phyloP scores from a whole-genome alignment of 1,140 invertebrate species.

The Anthonomus grandis region DNA sequence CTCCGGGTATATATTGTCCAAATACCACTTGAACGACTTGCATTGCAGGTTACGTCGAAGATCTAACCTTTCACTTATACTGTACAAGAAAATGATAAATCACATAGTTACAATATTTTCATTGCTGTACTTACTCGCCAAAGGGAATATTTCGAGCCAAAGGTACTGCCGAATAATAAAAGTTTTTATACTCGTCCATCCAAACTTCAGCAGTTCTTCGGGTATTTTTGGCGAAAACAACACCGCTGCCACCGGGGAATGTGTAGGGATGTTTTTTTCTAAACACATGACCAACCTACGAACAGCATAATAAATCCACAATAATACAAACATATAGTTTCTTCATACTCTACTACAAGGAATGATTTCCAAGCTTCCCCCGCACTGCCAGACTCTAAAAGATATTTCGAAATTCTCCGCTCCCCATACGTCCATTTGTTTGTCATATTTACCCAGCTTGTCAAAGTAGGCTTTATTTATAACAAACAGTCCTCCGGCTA shows the following conservation, averaged over 20 bases:
- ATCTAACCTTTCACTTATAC: slow-evolving; percentile 80
- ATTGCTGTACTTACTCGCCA: slow-evolving; percentile 85
- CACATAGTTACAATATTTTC: too few species aligned
- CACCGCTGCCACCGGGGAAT: slow-evolving; percentile 89
- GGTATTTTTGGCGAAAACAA: slow-evolving; percentile 86
- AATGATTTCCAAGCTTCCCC: slow-evolving; percentile 90
- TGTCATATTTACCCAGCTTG: slow-evolving; percentile 93
- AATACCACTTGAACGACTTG: slow-evolving; percentile 96
- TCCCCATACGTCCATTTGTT: slow-evolving; percentile 96
- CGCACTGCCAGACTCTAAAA: slow-evolving; percentile 93
- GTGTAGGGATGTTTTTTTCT: slow-evolving; percentile 94
- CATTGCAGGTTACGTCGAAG: slow-evolving; percentile 82
- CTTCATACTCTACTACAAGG: slow-evolving; percentile 79
- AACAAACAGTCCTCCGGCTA: slow-evolving; percentile 91
- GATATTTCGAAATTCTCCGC: slow-evolving; percentile 79
- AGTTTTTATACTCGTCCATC: slow-evolving; percentile 94
- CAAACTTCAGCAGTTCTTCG: slow-evolving; percentile 89
- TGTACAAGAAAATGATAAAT: slow-evolving; percentile 52
- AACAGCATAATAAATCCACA: slow-evolving; percentile 7
- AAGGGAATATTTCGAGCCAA: slow-evolving; percentile 81
- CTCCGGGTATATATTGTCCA: slow-evolving; percentile 95
- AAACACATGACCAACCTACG: slow-evolving; percentile 77
- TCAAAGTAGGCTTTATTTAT: slow-evolving; percentile 91
- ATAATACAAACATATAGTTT: not conserved
- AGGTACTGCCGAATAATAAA: slow-evolving; percentile 85